Conservation (phyloP, 2,113 vertebrate species). For the Pterocles orientalis region DNA sequence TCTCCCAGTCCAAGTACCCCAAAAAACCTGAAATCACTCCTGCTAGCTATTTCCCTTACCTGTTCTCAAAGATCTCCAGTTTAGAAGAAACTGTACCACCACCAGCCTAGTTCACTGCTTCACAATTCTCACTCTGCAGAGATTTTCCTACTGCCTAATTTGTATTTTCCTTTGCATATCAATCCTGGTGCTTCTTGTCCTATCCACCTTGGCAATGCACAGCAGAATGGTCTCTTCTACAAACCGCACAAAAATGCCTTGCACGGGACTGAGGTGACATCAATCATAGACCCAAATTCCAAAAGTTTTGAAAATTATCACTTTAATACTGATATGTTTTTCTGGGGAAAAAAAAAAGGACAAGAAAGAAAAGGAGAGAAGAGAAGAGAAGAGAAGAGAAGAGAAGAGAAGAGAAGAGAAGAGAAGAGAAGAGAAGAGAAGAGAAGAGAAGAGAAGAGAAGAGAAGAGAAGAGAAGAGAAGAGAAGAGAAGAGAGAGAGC, state of each 20-base stretch:
- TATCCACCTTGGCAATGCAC: not conserved
- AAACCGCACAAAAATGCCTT: not conserved
- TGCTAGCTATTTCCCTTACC: not conserved
- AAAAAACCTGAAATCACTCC: not conserved
- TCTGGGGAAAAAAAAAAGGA: not conserved
- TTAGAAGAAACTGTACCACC: not conserved
- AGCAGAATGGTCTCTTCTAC: not conserved
- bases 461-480: not conserved
- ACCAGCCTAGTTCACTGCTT: not conserved
- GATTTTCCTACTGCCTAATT: not conserved
- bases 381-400: no score
- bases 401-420: no score
- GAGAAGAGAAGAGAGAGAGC: not conserved
- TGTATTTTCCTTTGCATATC: not conserved
- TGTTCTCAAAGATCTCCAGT: not conserved
- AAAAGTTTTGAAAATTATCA: not conserved
- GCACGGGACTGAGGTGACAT: not conserved
- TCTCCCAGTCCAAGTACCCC: not conserved
- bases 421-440: no score
- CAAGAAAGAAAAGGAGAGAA: no score
- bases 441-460: no score
- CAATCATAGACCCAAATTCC: not conserved
- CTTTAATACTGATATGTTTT: accelerated
- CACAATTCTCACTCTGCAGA: not conserved
- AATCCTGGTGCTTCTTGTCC: not conserved